Percentiles rank a stretch among this genome's conserved stretches.
These are phyloP conservation scores for Macropus fuliginosus DNA, from an alignment of 2,797 vertebrate species.

Conservation along the genomic window DNA sequence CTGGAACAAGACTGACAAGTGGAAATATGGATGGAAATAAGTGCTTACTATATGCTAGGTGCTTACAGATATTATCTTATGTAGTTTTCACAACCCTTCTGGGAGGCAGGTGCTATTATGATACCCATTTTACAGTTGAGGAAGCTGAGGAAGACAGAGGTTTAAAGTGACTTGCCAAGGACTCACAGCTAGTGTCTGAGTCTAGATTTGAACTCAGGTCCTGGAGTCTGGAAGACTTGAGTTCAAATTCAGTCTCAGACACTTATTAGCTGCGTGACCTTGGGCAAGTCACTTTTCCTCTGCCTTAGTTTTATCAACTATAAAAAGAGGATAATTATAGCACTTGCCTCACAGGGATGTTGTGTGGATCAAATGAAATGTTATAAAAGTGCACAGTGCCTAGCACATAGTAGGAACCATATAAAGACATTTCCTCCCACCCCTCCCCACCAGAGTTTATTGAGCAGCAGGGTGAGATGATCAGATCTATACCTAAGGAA, in stretches of 20 bases:
- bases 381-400: background rate
- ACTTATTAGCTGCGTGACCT: background rate
- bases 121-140: background rate
- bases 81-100: background rate
- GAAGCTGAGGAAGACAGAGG: background rate
- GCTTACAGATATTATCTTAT: background rate
- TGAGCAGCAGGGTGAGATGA: too few relatives aligned
- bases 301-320: background rate
- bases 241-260: background rate
- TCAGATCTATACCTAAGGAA: too few relatives aligned
- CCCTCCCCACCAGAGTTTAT: too few relatives aligned
- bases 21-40: background rate
- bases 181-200: background rate
- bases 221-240: background rate
- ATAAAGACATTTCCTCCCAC: background rate
- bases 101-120: background rate
- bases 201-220: background rate
- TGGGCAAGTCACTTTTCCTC: background rate
- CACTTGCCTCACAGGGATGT: background rate
- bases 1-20: background rate
- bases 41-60: background rate
- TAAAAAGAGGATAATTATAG: background rate
- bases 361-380: background rate
- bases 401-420: background rate
- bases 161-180: background rate